Base-by-base conservation (phyloP, 2,888 invertebrate genomes). In the Torymus tubicola region DNA sequence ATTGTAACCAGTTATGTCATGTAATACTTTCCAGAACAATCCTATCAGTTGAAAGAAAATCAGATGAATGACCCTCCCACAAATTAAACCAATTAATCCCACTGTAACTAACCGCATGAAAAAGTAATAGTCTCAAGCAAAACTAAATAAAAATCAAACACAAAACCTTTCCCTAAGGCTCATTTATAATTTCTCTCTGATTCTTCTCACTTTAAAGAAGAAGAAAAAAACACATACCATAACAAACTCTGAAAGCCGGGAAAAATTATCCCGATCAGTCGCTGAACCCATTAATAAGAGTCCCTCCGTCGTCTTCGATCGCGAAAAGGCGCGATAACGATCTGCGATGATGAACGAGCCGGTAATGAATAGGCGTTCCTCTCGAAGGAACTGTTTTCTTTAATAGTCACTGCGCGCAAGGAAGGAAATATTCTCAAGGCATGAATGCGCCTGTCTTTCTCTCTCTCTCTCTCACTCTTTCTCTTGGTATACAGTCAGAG, bases 211-310 rank as follows among this genome's bases (percentile, higher is more conserved):
- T 18, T 2, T 31, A 31, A n/a, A n/a, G n/a, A 2, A 31, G 8
- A 31, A 3, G 8, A 31, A 31, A 31, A 31, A 31, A 2, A 31
- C 4, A 31, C 4, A 31, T 31, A 4, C 31, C 3, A 0, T 1
- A n/a, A n/a, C n/a, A 58, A 70, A 21, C n/a, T 53, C 60, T 16
- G 10, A 13, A 42, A n/a, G 58, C 4, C 4, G 13, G 58, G 52
- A 71, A 61, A 52, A 61, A 60, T 61, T 53, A 61, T 71, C 70
- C 42, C 55, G 53, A 74, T 74, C 67, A 55, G 63, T 63, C n/a
- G 63, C 68, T 73, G 63, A 67, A 79, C 55, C 61, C 68, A 73
- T 73, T 73, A 68, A 73, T 79, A 69, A 79, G 67, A 24, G 24
- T 24, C 60, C 57, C 57, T 31, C 55, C 21, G 50, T 2, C 10